Base-by-base conservation (phyloP, 2,888 invertebrate genomes). In the Spicauda simplicius region DNA sequence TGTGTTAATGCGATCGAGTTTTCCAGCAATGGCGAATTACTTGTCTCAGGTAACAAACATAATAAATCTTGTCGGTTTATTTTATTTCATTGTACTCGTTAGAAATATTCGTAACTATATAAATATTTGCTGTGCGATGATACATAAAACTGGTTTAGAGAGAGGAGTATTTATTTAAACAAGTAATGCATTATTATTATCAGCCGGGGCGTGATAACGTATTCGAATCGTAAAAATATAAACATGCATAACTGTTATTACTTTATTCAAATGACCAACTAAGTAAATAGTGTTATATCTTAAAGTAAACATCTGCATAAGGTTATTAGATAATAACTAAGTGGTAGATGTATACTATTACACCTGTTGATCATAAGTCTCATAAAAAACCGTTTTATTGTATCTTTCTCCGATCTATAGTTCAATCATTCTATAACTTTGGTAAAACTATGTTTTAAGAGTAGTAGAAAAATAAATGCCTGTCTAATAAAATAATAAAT, bases 1-100 rank as follows among this genome's bases (percentile, higher is more conserved):
- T 99, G 98, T 94, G 98, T 99, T 68, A 99, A 99, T 94, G 98
- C 98, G 72, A 97, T 98, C 78, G 98, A 98, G 92, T 99, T 98
- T 94, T 98, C 98, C 62, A 94, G 95, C 75, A 96, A 97, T 91
- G 98, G 98, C 77, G 96, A 97, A 88, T 95, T 96, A 78, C 95
- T 99, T 72, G 95, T 97, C 77, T 98, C 98, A 84, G 98, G 98
- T 50, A 50, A 50, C 16, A 50, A 18, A 18, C 18, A 50, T 50
- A 45, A 1, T 2, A 18, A 50, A 18, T 50, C 14, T 7, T 50
- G n/a, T 50, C 50, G 10, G 10, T 10, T 50, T 16, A 50, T 50
- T 50, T 18, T 50, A 2, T 4, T 25, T 25, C 25, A 25, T 48
- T 16, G 1, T 10, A 18, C 16, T 50, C 16, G 0, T 16, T 18